A percentile compares a stretch with the other conserved stretches of the same genome.
These are phyloP conservation scores for Remorina albescens DNA, from an alignment of 2,797 vertebrate genomes.

Conservation along the genomic window DNA sequence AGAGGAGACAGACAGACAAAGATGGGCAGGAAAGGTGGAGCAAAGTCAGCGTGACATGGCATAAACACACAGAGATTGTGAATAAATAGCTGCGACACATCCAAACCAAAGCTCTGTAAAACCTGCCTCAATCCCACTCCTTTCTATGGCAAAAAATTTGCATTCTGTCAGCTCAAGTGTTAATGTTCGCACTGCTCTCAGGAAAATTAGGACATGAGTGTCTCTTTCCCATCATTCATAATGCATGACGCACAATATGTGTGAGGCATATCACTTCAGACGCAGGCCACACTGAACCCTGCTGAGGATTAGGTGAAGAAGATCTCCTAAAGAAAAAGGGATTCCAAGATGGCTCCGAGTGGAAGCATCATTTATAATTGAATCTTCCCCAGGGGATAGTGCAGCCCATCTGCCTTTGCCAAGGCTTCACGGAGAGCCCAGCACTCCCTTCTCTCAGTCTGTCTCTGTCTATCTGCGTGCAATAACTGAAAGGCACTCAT, in stretches of 20 bases:
- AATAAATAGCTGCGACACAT: constrained; percentile 35
- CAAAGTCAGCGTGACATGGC: constrained; percentile 26
- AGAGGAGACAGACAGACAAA: constrained; percentile 28
- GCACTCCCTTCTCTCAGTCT: constrained; percentile 37
- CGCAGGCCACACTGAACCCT: constrained; percentile 70
- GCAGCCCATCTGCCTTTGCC: constrained; percentile 76
- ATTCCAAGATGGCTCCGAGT: constrained; percentile 82
- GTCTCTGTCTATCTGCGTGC: constrained; percentile 35
- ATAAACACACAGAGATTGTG: constrained; percentile 23
- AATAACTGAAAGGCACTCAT: constrained; percentile 53
- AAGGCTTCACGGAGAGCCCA: constrained; percentile 63
- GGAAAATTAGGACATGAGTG: constrained; percentile 75
- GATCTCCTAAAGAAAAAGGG: constrained; percentile 79
- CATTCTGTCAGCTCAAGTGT: constrained; percentile 59
- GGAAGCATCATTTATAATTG: constrained; percentile 86
- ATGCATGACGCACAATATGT: constrained; percentile 71
- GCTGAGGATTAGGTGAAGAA: constrained; percentile 79
- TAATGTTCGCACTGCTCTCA: constrained; percentile 61
- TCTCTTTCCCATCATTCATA: constrained; percentile 78
- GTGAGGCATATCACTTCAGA: constrained; percentile 69
- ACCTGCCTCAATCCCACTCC: constrained; percentile 32
- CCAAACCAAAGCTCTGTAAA: constrained; percentile 33
- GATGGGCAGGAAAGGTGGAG: constrained; percentile 42
- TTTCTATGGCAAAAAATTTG: constrained; percentile 47
- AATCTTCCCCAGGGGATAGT: constrained; percentile 78